phyloP scores from a whole-genome alignment of 2,888 invertebrate species.

The Rhaphigaster nebulosa region DNA sequence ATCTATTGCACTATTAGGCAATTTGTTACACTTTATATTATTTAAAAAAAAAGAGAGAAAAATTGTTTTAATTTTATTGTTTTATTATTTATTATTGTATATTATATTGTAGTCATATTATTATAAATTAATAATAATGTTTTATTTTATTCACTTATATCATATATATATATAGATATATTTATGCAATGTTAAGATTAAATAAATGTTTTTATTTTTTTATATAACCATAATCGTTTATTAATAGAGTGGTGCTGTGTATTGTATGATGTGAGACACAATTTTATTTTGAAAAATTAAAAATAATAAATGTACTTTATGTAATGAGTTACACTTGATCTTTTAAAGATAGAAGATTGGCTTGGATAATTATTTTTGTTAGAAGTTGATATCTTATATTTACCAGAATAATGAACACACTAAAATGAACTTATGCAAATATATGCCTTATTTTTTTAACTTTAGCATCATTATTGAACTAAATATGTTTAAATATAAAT shows the following conservation, averaged over 20 bases:
- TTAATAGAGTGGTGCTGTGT: no score
- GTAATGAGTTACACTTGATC: not conserved
- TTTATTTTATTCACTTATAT: not conserved
- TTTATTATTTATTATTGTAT: conserved; percentile 10
- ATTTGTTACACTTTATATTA: not conserved
- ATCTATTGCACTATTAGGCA: not conserved
- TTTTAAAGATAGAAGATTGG: not conserved
- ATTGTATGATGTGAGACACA: not conserved
- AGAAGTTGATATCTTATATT: not conserved
- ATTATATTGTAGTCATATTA: conserved; percentile 11
- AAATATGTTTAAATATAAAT: not conserved
- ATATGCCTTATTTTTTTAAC: conserved; percentile 11
- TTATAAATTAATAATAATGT: not conserved
- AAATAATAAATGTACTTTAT: not conserved
- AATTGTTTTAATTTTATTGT: conserved; percentile 16
- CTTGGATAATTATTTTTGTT: not conserved
- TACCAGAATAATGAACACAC: not conserved
- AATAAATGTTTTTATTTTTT: conserved; percentile 40
- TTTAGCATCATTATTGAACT: not conserved
- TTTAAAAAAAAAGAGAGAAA: not conserved
- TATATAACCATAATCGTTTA: not conserved
- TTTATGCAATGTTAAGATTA: conserved; percentile 25
- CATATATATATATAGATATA: conserved; percentile 3
- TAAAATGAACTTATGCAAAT: conserved; percentile 8
- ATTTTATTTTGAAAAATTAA: not conserved